Conservation (phyloP, 2,797 vertebrate genomes). For the Poecile montanus region DNA sequence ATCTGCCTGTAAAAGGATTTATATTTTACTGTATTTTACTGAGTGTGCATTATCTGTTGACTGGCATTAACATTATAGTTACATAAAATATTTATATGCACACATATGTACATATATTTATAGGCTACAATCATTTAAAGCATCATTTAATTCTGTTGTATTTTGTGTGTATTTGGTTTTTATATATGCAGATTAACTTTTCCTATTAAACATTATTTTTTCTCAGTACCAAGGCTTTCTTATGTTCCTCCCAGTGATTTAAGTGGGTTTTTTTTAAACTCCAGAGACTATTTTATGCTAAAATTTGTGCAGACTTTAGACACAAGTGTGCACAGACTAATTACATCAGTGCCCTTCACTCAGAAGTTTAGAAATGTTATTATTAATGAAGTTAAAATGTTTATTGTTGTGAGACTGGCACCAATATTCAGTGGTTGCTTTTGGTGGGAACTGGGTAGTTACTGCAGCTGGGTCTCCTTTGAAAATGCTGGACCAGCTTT, state of each 20-base stretch:
- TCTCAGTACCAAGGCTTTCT: background rate
- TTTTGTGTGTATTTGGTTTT: background rate
- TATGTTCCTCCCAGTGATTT: background rate
- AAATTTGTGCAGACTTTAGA: background rate
- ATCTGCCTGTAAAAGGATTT: background rate
- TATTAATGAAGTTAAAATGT: background rate
- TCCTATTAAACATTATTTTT: constrained; percentile 37
- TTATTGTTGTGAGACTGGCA: background rate
- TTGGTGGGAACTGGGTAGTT: background rate
- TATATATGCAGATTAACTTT: background rate
- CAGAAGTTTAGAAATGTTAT: background rate
- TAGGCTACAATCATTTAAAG: background rate
- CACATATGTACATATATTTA: constrained; percentile 54
- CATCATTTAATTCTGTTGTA: background rate
- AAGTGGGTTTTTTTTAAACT: background rate
- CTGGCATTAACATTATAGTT: background rate
- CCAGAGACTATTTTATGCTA: background rate
- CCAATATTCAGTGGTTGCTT: background rate
- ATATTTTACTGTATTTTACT: background rate
- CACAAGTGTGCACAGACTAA: background rate
- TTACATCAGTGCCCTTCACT: background rate
- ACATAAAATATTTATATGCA: background rate
- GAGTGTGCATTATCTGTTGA: background rate
- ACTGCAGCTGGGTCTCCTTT: background rate
- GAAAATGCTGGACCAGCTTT: background rate